A percentile compares a stretch with the other conserved stretches of the same genome.
Evolutionary conservation across 2,797 vertebrate species (phyloP).

Genomic region (Diceros bicornis): DNA sequence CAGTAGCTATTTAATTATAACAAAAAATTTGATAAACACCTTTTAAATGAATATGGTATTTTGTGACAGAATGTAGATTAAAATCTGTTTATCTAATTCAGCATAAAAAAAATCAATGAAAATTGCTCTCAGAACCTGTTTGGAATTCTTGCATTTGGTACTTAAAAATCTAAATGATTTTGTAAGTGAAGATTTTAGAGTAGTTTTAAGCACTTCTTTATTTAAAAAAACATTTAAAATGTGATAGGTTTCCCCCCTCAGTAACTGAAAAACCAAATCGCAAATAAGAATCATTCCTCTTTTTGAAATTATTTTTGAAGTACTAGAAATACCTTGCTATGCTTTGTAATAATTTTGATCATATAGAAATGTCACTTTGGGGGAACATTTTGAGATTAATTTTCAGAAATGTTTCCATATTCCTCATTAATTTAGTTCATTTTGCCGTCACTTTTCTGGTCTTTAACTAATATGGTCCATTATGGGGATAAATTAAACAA

Average conservation of each 20-base stretch:
- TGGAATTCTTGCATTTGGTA: slow-evolving; percentile 38
- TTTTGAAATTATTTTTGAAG: slow-evolving; percentile 42
- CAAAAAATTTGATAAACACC: not conserved
- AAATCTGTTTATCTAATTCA: slow-evolving; percentile 8
- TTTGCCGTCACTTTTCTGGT: slow-evolving; percentile 6
- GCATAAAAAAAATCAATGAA: slow-evolving; percentile 5
- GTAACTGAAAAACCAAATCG: slow-evolving; percentile 11
- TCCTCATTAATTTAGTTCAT: not conserved
- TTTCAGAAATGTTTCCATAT: slow-evolving; percentile 19
- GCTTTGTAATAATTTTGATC: slow-evolving; percentile 28
- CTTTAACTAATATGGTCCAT: not conserved
- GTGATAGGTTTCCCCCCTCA: not conserved
- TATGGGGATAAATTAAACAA: slow-evolving; percentile 7
- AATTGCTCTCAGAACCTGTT: slow-evolving; percentile 8
- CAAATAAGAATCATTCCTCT: not conserved
- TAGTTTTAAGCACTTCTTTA: not conserved
- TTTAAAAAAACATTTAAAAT: not conserved
- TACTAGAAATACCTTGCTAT: not conserved
- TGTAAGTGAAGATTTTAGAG: slow-evolving; percentile 15
- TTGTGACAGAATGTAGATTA: not conserved
- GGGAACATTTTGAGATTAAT: not conserved
- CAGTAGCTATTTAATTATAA: not conserved
- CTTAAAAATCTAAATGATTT: not conserved
- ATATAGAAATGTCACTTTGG: not conserved
- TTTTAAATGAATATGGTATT: slow-evolving; percentile 37